Base-by-base conservation (phyloP, 1,140 invertebrate genomes). In the Heliconius congener region DNA sequence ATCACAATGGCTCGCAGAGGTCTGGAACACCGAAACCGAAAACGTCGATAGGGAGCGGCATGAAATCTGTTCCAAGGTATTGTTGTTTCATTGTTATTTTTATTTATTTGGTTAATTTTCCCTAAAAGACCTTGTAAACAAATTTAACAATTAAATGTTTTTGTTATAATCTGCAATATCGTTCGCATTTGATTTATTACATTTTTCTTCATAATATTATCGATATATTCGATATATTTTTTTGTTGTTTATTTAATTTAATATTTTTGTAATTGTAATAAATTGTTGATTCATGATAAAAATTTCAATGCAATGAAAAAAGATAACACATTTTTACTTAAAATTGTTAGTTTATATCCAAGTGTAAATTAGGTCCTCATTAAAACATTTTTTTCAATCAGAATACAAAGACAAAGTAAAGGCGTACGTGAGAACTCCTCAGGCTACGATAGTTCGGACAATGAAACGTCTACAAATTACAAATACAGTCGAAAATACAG, bases 381-480 rank as follows among this genome's bases (percentile, higher is more conserved):
- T 66, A 27, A 66, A 71, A 39, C 16, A 37, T 37, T 71, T 39
- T 42, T 19, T 8, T 39, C 30, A 78, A 77, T 52, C 73, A 95
- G 94, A 85, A 93, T 95, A 73, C 94, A 94, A 74, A 85, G 94
- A 55, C 92, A 94, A 82, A 94, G 87, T 78, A 83, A 94, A 80
- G 94, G 94, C 8, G 85, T 93, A 9, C 90, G 94, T 8, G 94
- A 95, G 76, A 95, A 92, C 1, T 98, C 98, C 11, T 98, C 97
- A 81, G 98, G 98, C 2, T 98, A 98, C 89, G 98, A 98, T 86
- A 98, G 98, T 84, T 96, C 96, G 30, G 96, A 96, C 88, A 96
- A 96, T 88, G 96, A 96, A 90, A 96, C 96, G 1, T 94, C 96
- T 71, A 92, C 95, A 84, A 91, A 96, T 90, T 95, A 96, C 93